Evolutionary conservation across 2,888 invertebrate species (phyloP), one percentile per base, ranked within the genome.

Genomic region (Oxystoma pomonae): DNA sequence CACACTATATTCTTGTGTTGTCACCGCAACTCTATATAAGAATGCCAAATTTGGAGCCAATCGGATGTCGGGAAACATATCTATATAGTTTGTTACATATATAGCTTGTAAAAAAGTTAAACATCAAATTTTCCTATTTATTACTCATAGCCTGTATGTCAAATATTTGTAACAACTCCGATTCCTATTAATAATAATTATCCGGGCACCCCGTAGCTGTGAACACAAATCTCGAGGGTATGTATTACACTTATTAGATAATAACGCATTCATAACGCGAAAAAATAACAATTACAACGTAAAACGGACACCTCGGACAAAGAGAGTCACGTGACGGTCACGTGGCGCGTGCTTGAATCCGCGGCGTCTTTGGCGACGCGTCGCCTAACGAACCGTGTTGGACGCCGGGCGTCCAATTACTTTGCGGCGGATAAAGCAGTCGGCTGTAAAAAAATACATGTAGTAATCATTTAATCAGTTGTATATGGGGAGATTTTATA

Each of bases 291-390:
- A 35, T 35, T 35, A 12, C 35, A 35, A 35, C 35, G 35, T 35
- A 35, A 35, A 35, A 35, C 61, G 59, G 60, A 64, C 64, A 64
- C 63, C 21, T 51, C 21, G 58, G 3, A 66, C 67, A 67, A 67
- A 65, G 53, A 61, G 20, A n/a, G 63, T 21, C 67, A 59, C 67
- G 67, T 67, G 67, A 49, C 55, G 5, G 17, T 58, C 67, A 65
- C 63, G 64, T 67, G 35, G 35, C 35, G 12, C 3, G 35, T 12
- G 35, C 35, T 35, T 35, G 35, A 3, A 12, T 35, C 12, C 12
- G 3, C 12, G 5, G 35, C 35, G 35, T 35, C 35, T 12, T 3
- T 35, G 5, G 35, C 35, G 35, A 12, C 35, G 35, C 35, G 3
- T 35, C 3, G 12, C 35, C 5, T 7, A 35, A 3, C 35, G 35